Percentiles rank a stretch among this genome's conserved stretches.
These are phyloP conservation scores for Drosophila insularis DNA, from an alignment of 1,140 invertebrate genomes.

Conservation along the genomic window DNA sequence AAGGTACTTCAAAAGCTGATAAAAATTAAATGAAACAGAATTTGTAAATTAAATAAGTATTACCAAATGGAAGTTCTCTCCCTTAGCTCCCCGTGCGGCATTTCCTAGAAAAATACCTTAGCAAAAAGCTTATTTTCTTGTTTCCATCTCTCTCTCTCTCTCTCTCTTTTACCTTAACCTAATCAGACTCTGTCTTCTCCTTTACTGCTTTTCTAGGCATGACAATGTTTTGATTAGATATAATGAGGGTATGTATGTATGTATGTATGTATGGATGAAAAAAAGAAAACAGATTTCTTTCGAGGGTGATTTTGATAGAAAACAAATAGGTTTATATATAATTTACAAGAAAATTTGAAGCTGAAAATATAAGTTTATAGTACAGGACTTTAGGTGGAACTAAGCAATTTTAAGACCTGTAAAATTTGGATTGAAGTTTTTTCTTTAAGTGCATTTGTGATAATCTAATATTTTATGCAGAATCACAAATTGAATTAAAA, in stretches of 20 bases:
- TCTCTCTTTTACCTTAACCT: slow-evolving; percentile 39
- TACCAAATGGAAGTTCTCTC: slow-evolving; percentile 1
- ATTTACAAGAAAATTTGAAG: too few relatives aligned
- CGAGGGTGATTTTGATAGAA: not conserved
- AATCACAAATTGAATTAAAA: too few relatives aligned
- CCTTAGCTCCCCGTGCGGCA: not conserved
- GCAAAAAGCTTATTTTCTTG: slow-evolving; percentile 21
- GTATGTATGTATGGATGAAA: too few relatives aligned
- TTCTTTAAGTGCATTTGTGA: too few relatives aligned
- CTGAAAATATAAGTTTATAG: too few relatives aligned
- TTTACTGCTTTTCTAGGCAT: not conserved
- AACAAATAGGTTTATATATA: not conserved
- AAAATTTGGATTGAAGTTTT: too few relatives aligned
- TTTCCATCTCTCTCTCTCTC: slow-evolving; percentile 22
- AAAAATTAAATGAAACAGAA: slow-evolving; percentile 51
- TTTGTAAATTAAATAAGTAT: slow-evolving; percentile 63
- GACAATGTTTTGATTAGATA: slow-evolving; percentile 18
- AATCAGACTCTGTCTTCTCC: slow-evolving; percentile 28
- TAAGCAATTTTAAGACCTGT: too few relatives aligned
- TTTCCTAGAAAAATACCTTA: slow-evolving; percentile 17
- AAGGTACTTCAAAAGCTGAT: slow-evolving; percentile 55
- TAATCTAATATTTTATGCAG: too few relatives aligned
- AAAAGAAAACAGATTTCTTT: slow-evolving; percentile 1
- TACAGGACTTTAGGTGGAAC: too few relatives aligned
- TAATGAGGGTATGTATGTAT: too few relatives aligned